Evolutionary conservation across 2,113 vertebrate species (phyloP), one percentile per base, ranked within the genome.

Genomic region (Nothoprocta perdicaria): DNA sequence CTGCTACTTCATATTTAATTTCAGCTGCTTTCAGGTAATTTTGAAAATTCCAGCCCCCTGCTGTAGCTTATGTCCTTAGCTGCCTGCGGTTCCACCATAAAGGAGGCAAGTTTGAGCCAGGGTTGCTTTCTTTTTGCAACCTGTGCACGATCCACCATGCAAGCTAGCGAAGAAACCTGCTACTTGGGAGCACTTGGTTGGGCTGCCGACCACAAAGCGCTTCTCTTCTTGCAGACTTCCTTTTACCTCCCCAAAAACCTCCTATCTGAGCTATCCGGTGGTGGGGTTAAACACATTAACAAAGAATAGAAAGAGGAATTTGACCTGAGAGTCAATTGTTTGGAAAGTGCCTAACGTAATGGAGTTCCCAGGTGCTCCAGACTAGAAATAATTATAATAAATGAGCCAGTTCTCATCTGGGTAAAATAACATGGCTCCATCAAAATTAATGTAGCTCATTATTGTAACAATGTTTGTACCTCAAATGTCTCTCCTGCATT

Each of bases 371-470:
- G 55, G 38, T 80, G 61, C 65, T 58, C 22, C 4, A 31, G 65
- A 12, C 35, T 86, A 66, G 85, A 80, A 93, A 60, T 75, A 84
- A 75, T 80, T n/a, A 21, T 31, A 67, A 88, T 18, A 76, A 86
- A 88, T 23, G 76, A 86, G 61, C 14, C 27, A 14, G 21, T 72
- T 87, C 63, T 93, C 43, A 62, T 33, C 50, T 67, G 76, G 63
- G 43, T 89, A 75, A 92, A 58, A 17, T 29, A 65, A 62, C 57
- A 46, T 9, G 69, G 45, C 76, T 89, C 82, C 45, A 33, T 71
- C 68, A 22, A 60, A 91, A 80, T 88, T 48, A 95, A 91, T 82
- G 76, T 8, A 53, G 12, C 75, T 91, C 85, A 73, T 91, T 93
- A 91, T 83, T 69, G 9, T 2, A 68, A 71, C 13, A 57, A 12